Percentiles rank a stretch among this genome's conserved stretches.
Evolutionary conservation across 1,140 invertebrate species (phyloP).

Genomic region (Probaryconus sp.): DNA sequence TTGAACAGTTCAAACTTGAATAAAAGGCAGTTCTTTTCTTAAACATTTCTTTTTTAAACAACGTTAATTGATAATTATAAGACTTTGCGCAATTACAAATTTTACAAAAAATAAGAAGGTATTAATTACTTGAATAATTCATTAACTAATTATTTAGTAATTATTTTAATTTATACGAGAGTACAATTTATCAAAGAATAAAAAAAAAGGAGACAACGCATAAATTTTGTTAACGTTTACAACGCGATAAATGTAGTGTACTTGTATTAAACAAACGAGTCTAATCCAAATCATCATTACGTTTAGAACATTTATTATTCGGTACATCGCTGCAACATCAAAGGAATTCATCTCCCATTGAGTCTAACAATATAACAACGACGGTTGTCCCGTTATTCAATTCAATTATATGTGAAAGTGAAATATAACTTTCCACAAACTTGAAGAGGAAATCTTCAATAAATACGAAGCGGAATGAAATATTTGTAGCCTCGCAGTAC

Average conservation of each 20-base stretch:
- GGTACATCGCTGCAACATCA: conserved; percentile 18
- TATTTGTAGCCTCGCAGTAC: conserved; percentile 28
- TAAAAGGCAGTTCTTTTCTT: too few species aligned
- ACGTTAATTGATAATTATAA: too few species aligned
- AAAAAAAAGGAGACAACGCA: conserved; percentile 3
- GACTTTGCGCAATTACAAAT: too few species aligned
- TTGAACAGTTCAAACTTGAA: too few species aligned
- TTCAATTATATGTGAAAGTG: conserved; percentile 49
- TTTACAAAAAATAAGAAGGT: too few species aligned
- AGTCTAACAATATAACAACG: conserved; percentile 31
- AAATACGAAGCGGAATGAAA: conserved; percentile 37
- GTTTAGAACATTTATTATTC: conserved; percentile 22
- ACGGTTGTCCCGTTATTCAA: conserved; percentile 42
- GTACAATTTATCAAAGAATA: conserved; percentile 1
- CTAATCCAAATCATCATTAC: neutral
- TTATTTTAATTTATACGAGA: too few species aligned
- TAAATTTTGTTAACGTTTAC: too few species aligned
- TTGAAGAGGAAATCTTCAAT: conserved; percentile 39
- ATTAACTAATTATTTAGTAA: too few species aligned
- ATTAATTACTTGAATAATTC: too few species aligned
- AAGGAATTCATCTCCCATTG: conserved; percentile 17
- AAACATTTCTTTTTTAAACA: too few species aligned
- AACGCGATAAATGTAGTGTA: neutral
- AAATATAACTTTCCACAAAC: conserved; percentile 50
- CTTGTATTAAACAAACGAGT: neutral